Evolutionary conservation across 2,888 invertebrate genomes (phyloP).

Genomic region (Buathra laborator): DNA sequence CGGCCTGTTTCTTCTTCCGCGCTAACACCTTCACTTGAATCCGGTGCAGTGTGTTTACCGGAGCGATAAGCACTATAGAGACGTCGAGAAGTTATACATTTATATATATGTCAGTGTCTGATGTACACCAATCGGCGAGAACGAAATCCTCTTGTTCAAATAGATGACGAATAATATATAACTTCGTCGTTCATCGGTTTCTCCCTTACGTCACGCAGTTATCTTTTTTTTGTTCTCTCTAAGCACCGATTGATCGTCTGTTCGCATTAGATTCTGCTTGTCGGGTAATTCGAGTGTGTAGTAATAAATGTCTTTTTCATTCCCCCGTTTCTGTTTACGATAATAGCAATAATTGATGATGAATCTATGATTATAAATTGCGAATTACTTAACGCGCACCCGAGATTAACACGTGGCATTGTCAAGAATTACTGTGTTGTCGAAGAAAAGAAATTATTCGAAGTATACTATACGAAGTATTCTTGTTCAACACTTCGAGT

Average conservation of each 20-base stretch:
- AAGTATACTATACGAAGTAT: background rate
- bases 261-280: too few species aligned
- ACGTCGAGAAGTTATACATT: conserved; percentile 8
- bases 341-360: too few species aligned
- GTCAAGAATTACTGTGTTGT: background rate
- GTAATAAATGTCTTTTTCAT: background rate
- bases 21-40: background rate
- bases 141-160: conserved; percentile 58
- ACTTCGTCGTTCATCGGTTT: background rate
- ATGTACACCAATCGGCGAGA: conserved; percentile 30
- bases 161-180: conserved; percentile 47
- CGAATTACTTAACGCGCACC: too few species aligned
- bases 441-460: background rate
- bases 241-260: background rate
- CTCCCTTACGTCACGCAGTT: background rate
- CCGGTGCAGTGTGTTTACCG: conserved; percentile 23
- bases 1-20: conserved; percentile 1
- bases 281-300: background rate
- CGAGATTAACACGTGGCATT: background rate
- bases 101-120: conserved; percentile 1
- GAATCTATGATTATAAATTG: too few species aligned
- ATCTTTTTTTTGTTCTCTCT: background rate
- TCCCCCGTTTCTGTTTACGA: background rate
- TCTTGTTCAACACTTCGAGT: background rate
- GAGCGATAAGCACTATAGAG: conserved; percentile 37